Base-by-base conservation (phyloP, 1,140 invertebrate genomes). In the Drosophila kikkawai region DNA sequence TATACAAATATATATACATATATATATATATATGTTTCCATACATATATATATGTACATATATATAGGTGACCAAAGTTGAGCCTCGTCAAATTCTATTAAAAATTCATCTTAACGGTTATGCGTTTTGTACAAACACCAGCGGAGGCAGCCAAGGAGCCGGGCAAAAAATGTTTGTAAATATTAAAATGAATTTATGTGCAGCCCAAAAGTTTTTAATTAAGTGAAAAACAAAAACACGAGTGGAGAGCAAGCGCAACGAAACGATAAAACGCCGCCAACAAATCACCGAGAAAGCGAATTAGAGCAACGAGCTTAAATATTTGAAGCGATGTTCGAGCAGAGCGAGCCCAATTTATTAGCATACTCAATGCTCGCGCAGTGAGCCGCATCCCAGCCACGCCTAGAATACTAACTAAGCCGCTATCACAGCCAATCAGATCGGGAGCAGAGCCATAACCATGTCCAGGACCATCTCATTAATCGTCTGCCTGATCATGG, bases 161-260 rank as follows among this genome's bases (percentile, higher is more conserved):
- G 60, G 22, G 66, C 37, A 63, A 75, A 84, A 84, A 78, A 80
- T 84, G 84, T 88, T 84, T 88, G 84, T 90, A 84, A 88, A 88
- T 87, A 84, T 87, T 87, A 83, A 87, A 87, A 87, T 87, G 84
- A 87, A 87, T 87, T 87, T 87, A 88, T 88, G 83, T 88, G 84
- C 84, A 75, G 73, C 77, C 69, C 47, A 78, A 83, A 88, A 87
- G 84, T 87, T 87, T 87, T 87, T 87, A 87, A 87, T 87, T 87
- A 87, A 87, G 84, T 90, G 81, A 88, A 90, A 88, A 80, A 79
- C 70, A 77, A 79, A 82, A 84, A 80, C 76, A 34, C 63, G 29
- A 65, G 63, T 61, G 56, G 7, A 55, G 32, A 53, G 17, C 19
- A 55, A 37, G 22, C 50, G 50, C 32, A 51, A 69, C 71, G 55